Conservation (phyloP, 2,113 vertebrate species). For the Haliaeetus leucogaster region DNA sequence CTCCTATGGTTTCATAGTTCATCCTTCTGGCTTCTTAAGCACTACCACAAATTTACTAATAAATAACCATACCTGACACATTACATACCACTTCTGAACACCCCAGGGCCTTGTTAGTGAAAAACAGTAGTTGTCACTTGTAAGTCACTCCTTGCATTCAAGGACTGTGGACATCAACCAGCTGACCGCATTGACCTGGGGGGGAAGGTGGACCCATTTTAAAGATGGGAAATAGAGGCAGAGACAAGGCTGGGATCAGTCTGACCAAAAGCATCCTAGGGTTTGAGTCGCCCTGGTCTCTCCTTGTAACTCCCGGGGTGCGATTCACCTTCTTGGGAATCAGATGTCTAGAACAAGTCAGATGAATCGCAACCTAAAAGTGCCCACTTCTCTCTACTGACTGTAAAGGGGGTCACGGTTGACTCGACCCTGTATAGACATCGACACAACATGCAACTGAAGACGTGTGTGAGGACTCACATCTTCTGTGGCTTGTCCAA, state of each 20-base stretch:
- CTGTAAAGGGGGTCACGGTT: not conserved
- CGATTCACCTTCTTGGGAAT: not conserved
- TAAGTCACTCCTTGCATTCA: not conserved
- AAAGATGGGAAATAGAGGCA: not conserved
- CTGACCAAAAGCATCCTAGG: not conserved
- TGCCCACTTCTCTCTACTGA: not conserved
- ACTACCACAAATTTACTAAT: not conserved
- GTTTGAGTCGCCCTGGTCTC: not conserved
- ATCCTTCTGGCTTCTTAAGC: not conserved
- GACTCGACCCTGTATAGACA: not conserved
- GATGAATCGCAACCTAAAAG: not conserved
- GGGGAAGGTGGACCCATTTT: not conserved
- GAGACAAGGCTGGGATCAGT: not conserved
- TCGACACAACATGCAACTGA: not conserved
- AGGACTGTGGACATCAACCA: not conserved
- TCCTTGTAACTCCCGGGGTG: not conserved
- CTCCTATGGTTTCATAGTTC: not conserved
- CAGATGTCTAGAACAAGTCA: not conserved
- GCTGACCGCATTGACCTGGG: accelerated
- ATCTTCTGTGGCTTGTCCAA: not conserved
- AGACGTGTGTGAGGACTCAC: not conserved
- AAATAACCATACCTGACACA: not conserved
- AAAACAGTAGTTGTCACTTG: not conserved
- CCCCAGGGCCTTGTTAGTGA: not conserved
- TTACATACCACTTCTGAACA: not conserved